Evolutionary conservation across 2,797 vertebrate genomes (phyloP).

Genomic region (Crocidura indochinensis): DNA sequence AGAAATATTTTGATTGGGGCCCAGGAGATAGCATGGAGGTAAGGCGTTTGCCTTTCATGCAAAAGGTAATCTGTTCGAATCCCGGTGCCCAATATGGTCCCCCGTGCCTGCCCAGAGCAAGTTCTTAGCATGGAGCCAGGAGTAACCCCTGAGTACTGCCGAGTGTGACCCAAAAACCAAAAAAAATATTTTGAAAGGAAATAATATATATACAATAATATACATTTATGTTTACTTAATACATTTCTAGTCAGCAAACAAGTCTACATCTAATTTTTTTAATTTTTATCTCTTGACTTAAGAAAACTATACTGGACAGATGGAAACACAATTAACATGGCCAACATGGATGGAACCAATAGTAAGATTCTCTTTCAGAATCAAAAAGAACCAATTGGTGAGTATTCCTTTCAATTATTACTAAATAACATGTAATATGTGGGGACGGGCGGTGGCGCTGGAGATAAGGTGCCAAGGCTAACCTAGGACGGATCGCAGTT

Average conservation of each 20-base stretch:
- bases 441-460: too few species aligned
- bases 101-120: too few species aligned
- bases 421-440: background rate
- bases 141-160: too few species aligned
- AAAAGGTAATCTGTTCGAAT: too few species aligned
- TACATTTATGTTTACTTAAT: background rate
- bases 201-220: background rate
- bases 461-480: too few species aligned
- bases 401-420: constrained; percentile 75
- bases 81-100: too few species aligned
- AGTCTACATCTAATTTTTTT: background rate
- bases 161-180: too few species aligned
- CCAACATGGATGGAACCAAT: constrained; percentile 99
- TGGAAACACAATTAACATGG: constrained; percentile 98
- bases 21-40: too few species aligned
- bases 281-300: constrained; percentile 69
- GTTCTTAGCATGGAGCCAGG: too few species aligned
- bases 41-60: too few species aligned
- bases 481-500: too few species aligned
- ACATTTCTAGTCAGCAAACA: background rate
- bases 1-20: too few species aligned
- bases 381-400: constrained; percentile 98
- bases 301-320: constrained; percentile 99
- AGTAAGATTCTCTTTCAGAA: constrained; percentile 99
- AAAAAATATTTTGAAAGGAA: background rate